Conservation (phyloP, 2,888 invertebrate genomes). For the Eucera pruinosa region DNA sequence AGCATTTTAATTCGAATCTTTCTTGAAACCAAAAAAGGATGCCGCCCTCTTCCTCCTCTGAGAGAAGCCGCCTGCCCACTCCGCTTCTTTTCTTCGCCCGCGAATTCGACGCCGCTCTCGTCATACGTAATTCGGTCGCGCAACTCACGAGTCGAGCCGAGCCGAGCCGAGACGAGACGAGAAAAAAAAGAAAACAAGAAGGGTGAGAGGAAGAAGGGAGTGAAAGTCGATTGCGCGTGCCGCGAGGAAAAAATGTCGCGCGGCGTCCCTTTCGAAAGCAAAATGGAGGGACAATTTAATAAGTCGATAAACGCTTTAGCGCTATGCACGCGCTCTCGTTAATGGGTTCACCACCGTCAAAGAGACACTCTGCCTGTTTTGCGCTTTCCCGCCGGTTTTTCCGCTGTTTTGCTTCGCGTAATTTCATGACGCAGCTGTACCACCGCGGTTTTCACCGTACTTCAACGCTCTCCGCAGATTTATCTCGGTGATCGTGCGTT, state of each 20-base stretch:
- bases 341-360: constrained; percentile 41
- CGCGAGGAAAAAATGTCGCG: constrained; percentile 11
- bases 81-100: constrained; percentile 1
- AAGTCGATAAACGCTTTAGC: constrained; percentile 56
- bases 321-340: constrained; percentile 38
- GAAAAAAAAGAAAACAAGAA: too few relatives aligned
- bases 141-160: neutral
- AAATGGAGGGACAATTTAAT: constrained; percentile 51
- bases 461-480: too few relatives aligned
- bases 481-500: too few relatives aligned
- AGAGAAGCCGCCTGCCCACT: constrained; percentile 22
- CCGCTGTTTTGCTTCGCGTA: constrained; percentile 27
- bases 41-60: too few relatives aligned
- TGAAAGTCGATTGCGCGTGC: constrained; percentile 11
- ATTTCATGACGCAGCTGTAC: too few relatives aligned
- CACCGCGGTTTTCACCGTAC: too few relatives aligned
- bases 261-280: constrained; percentile 6
- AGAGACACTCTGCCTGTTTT: constrained; percentile 13
- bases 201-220: too few relatives aligned
- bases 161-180: too few relatives aligned
- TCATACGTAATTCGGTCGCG: constrained; percentile 19
- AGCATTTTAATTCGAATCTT: constrained; percentile 77
- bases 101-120: constrained; percentile 25
- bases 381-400: constrained; percentile 12
- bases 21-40: constrained; percentile 73